These are phyloP conservation scores for Campoletis raptor DNA, from an alignment of 2,888 invertebrate species.

Conservation along the genomic window DNA sequence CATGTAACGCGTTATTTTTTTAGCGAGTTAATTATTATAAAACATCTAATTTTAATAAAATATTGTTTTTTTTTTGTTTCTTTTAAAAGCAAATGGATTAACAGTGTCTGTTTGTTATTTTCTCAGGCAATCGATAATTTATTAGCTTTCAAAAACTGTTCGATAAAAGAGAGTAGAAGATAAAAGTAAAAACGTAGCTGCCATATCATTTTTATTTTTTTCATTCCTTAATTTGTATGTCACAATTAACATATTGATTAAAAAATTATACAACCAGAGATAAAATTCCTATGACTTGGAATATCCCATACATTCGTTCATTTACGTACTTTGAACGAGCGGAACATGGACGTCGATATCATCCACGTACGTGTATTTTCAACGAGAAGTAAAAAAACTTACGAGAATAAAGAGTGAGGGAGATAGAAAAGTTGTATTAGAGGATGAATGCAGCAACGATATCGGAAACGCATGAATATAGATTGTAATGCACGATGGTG, in stretches of 20 bases:
- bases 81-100: neutral
- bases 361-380: neutral
- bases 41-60: neutral
- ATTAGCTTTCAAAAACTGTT: neutral
- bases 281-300: neutral
- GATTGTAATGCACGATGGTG: constrained; percentile 67
- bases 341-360: constrained; percentile 8
- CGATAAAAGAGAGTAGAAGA: neutral
- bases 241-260: neutral
- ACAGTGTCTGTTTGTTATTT: neutral
- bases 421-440: constrained; percentile 20
- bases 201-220: neutral
- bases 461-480: constrained; percentile 72
- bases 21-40: neutral
- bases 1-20: constrained; percentile 7
- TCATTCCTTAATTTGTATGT: neutral
- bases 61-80: neutral
- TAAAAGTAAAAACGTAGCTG: neutral
- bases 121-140: neutral
- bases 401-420: neutral
- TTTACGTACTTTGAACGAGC: constrained; percentile 2
- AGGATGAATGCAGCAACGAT: constrained; percentile 51
- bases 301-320: neutral
- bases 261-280: constrained; percentile 1
- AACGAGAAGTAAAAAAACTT: neutral